Base-by-base conservation (phyloP, 2,113 vertebrate genomes). In the Tetrao urogallus region DNA sequence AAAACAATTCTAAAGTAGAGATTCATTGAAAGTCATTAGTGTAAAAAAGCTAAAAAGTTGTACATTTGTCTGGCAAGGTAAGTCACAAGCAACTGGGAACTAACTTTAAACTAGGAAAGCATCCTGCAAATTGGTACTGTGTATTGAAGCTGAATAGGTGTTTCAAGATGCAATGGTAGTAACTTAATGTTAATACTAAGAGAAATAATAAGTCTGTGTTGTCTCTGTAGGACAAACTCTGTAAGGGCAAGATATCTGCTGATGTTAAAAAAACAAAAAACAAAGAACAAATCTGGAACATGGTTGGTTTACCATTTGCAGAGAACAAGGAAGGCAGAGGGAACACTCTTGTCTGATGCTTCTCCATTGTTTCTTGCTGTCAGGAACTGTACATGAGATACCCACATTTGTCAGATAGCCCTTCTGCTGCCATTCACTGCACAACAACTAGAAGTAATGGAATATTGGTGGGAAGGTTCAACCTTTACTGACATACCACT, bases 111-210 rank as follows among this genome's bases (percentile, higher is more conserved):
- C 7, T 17, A 19, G 54, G 54, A 3, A 72, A 67, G 4, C 9
- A 10, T 56, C 47, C 42, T 8, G 4, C 13, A 16, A 2, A 45
- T 48, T 1, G 1, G 5, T 60, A 8, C 24, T 4, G 1, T 6
- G 28, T 0, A 0, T 27, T 87, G 66, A 47, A 85, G 27, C 34
- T 64, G 42, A 78, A 24, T 21, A 70, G 15, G 19, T 38, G 10
- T n/a, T 71, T 20, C 5, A 28, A 28, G 28, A 61, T 1, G 1
- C 48, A 60, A 32, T 9, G 34, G 21, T 52, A 34, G 15, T 6
- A 27, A 38, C 25, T 13, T 24, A 18, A 19, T 50, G 40, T 61
- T 61, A 63, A 63, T 16, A 25, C 13, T 63, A 27, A 38, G 15
- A 16, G 34, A 36, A 63, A 17, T 61, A 79, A 6, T 7, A 84